Conservation (phyloP, 2,113 vertebrate genomes). For the Hyaena hyaena region DNA sequence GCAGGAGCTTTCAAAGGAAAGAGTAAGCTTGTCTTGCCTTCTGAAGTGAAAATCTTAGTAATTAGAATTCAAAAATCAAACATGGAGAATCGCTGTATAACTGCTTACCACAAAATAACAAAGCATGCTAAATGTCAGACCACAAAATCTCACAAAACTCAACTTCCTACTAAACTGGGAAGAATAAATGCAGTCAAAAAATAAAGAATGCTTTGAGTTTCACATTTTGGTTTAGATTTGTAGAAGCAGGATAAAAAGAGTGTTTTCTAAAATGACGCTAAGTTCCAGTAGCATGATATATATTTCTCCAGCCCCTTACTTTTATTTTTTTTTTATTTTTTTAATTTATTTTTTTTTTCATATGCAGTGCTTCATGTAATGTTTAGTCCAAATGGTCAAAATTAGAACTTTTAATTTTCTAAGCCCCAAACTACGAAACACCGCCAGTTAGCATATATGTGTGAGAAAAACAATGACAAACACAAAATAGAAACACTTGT, state of each 20-base stretch:
- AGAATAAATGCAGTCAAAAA: neutral
- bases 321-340: too few species aligned
- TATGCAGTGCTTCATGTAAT: neutral
- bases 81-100: neutral
- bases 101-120: slow-evolving; percentile 43
- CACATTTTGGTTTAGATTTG: neutral
- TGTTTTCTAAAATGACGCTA: neutral
- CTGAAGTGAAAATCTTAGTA: slow-evolving; percentile 24
- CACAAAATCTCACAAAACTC: neutral
- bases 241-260: neutral
- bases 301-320: too few species aligned
- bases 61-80: slow-evolving; percentile 40
- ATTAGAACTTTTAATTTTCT: slow-evolving; percentile 43
- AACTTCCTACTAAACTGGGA: neutral
- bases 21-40: neutral
- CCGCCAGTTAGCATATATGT: neutral
- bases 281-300: too few species aligned
- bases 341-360: too few species aligned
- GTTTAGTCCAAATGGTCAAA: slow-evolving; percentile 46
- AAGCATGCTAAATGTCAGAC: neutral
- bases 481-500: neutral
- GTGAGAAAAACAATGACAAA: slow-evolving; percentile 38
- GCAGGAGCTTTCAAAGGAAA: slow-evolving; percentile 17
- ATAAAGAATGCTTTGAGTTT: slow-evolving; percentile 18
- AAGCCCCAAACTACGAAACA: slow-evolving; percentile 51